Conservation (phyloP, 2,113 vertebrate genomes). For the Lycocorax pyrrhopterus region DNA sequence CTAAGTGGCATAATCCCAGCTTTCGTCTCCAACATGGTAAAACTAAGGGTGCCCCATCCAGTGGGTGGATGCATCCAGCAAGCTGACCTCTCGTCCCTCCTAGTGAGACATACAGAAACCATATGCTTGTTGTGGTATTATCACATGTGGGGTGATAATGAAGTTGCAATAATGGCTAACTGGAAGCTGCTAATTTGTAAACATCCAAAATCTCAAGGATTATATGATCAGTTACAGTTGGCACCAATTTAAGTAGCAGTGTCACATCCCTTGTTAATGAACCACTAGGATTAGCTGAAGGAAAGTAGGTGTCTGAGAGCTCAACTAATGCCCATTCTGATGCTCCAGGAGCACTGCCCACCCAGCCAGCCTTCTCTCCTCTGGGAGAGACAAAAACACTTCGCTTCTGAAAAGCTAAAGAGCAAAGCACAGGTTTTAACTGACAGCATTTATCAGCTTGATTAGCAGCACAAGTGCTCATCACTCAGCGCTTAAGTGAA, state of each 20-base stretch:
- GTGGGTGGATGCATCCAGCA: neutral
- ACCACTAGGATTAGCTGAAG: neutral
- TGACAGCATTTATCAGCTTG: neutral
- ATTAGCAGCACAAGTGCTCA: constrained; percentile 27
- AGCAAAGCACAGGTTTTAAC: neutral
- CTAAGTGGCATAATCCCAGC: neutral
- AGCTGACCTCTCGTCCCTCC: neutral
- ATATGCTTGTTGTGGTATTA: neutral
- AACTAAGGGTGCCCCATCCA: neutral
- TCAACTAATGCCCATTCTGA: neutral
- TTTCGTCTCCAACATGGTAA: neutral
- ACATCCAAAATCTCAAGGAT: neutral
- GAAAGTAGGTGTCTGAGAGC: neutral
- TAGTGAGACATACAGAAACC: neutral
- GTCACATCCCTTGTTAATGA: neutral
- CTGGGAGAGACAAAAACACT: neutral
- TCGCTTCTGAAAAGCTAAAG: neutral
- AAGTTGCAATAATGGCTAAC: neutral
- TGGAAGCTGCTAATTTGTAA: neutral
- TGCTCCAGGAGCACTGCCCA: neutral
- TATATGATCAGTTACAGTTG: neutral
- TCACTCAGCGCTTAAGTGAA: constrained; percentile 8
- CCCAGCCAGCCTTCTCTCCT: neutral
- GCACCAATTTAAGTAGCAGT: neutral
- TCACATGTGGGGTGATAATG: neutral